phyloP scores from a whole-genome alignment of 1,140 invertebrate species.

The Drosophila pallidifrons region DNA sequence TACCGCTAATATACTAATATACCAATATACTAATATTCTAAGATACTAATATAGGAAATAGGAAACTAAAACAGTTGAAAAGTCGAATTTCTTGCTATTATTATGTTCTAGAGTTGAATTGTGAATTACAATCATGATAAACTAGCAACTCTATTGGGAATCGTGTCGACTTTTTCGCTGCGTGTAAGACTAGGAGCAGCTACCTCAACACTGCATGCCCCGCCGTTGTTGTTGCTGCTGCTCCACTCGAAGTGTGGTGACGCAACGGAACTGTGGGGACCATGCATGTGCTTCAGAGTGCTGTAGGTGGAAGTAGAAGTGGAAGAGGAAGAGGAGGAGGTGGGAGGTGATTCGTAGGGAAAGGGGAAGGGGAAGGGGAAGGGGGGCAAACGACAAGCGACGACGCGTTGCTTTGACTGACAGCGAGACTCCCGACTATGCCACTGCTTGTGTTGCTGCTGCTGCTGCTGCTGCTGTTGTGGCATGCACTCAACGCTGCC shows the following conservation, averaged over 20 bases:
- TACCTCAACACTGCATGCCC: slow-evolving; percentile 64
- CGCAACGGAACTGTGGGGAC: slow-evolving; percentile 70
- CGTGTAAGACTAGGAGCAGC: slow-evolving; percentile 27
- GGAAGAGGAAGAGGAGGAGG: background rate
- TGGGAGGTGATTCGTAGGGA: background rate
- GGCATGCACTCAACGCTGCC: slow-evolving; percentile 45
- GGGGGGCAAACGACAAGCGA: slow-evolving; percentile 37
- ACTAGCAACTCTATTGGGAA: background rate
- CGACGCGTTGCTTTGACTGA: slow-evolving; percentile 52
- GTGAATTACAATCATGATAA: too few relatives aligned
- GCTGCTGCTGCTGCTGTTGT: slow-evolving; percentile 28
- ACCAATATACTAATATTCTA: too few relatives aligned
- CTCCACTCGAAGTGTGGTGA: slow-evolving; percentile 50
- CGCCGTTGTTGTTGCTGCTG: background rate
- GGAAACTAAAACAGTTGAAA: too few relatives aligned
- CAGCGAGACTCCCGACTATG: slow-evolving; percentile 40
- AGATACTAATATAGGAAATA: too few relatives aligned
- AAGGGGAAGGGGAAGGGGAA: background rate
- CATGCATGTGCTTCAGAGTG: slow-evolving; percentile 48
- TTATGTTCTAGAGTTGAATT: too few relatives aligned
- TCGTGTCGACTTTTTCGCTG: background rate
- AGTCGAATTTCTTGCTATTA: too few relatives aligned
- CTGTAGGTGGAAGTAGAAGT: background rate
- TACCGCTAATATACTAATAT: too few relatives aligned
- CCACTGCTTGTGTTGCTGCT: slow-evolving; percentile 2